Percentiles rank a stretch among this genome's conserved stretches.
Conservation (phyloP, 2,888 invertebrate species). For the Pristionchus arcanus region DNA sequence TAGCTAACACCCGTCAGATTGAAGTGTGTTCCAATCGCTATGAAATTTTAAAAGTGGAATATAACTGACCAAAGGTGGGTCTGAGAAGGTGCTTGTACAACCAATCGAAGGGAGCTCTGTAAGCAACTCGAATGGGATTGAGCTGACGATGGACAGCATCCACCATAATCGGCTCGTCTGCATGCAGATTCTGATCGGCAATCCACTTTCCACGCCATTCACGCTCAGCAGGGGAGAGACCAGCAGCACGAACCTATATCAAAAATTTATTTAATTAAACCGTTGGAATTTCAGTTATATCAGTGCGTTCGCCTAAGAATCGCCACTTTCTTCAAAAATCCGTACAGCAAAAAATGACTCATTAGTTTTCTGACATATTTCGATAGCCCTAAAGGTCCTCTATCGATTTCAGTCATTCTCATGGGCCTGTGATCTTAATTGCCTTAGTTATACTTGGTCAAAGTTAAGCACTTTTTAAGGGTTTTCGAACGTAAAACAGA, state of each 20-base stretch:
- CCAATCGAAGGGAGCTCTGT: conserved; percentile 77
- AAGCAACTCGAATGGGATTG: conserved; percentile 77
- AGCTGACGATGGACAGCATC: conserved; percentile 78
- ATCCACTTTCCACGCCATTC: conserved; percentile 77
- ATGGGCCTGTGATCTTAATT: too few species aligned
- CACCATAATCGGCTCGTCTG: conserved; percentile 78
- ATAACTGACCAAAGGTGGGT: conserved; percentile 74
- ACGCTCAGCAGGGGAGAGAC: conserved; percentile 76
- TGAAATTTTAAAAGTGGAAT: not conserved
- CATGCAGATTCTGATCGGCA: conserved; percentile 77
- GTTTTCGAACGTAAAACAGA: too few species aligned
- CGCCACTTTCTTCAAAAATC: too few species aligned
- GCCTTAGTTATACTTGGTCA: too few species aligned
- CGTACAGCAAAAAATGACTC: too few species aligned
- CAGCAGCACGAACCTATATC: conserved; percentile 69
- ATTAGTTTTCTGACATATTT: too few species aligned
- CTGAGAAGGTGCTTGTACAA: conserved; percentile 76
- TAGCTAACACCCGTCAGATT: too few species aligned
- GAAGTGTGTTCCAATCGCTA: too few species aligned
- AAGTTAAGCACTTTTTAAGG: too few species aligned
- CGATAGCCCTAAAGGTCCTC: too few species aligned
- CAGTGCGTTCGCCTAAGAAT: too few species aligned
- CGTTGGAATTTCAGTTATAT: not conserved
- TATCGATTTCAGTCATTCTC: too few species aligned
- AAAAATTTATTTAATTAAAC: not conserved